Percentiles rank a stretch among this genome's conserved stretches.
Evolutionary conservation across 2,888 invertebrate genomes (phyloP).

Genomic region (Dicroscelio sp.): DNA sequence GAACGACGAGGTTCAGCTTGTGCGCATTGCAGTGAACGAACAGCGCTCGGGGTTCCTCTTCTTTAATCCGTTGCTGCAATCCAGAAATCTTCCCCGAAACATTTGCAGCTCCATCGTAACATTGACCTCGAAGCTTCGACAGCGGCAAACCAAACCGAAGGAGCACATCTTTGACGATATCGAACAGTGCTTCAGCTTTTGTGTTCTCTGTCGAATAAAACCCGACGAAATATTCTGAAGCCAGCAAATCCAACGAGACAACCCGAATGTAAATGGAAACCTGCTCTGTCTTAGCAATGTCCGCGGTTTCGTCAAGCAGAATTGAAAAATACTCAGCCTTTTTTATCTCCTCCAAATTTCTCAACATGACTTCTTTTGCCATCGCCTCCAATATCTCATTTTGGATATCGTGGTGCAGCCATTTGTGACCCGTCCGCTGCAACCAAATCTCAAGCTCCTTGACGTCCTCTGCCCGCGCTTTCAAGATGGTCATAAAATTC

Average conservation of each 20-base stretch:
- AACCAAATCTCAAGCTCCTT: conserved; percentile 66
- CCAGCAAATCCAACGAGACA: conserved; percentile 26
- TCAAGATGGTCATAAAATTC: conserved; percentile 62
- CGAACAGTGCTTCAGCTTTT: conserved; percentile 62
- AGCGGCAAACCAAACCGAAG: conserved; percentile 46
- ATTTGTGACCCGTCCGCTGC: conserved; percentile 70
- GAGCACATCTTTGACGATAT: conserved; percentile 42
- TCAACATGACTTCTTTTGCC: conserved; percentile 46
- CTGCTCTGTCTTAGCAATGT: conserved; percentile 74
- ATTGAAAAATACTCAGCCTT: conserved; percentile 37
- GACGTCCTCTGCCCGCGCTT: conserved; percentile 72
- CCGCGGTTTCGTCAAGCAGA: conserved; percentile 73
- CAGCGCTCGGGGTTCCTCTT: conserved; percentile 78
- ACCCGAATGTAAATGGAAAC: conserved; percentile 64
- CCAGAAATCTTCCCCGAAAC: conserved; percentile 81
- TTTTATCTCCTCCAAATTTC: neutral
- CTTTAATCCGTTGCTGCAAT: conserved; percentile 79
- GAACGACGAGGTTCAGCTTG: conserved; percentile 79
- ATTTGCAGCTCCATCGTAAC: conserved; percentile 79
- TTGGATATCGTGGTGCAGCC: conserved; percentile 72
- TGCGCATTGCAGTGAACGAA: conserved; percentile 83
- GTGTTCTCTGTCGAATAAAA: conserved; percentile 73
- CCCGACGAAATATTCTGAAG: conserved; percentile 72
- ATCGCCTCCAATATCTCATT: conserved; percentile 71
- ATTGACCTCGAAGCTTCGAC: conserved; percentile 56